Conservation (phyloP, 2,113 vertebrate genomes). For the Varanus komodoensis region DNA sequence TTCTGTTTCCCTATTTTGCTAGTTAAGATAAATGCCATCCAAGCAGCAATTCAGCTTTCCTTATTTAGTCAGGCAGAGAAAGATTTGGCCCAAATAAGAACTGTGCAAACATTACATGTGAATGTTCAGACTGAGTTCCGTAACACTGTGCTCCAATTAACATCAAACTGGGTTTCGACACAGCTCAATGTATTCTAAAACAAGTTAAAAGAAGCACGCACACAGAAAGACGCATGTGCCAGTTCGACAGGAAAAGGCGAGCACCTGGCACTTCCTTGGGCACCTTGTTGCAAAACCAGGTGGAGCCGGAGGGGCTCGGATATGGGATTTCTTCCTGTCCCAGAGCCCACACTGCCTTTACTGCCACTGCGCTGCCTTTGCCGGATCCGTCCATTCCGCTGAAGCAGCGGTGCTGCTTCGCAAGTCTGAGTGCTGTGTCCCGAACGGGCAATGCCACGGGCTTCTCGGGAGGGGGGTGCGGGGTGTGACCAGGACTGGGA, state of each 20-base stretch:
- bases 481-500: background rate
- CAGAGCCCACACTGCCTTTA: background rate
- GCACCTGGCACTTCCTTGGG: no score
- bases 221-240: background rate
- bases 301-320: background rate
- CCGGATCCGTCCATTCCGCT: background rate
- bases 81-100: background rate
- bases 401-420: background rate
- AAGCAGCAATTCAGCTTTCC: background rate
- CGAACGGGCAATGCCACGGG: background rate
- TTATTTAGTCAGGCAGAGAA: slow-evolving; percentile 11
- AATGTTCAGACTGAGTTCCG: background rate
- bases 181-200: background rate
- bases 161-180: background rate
- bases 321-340: background rate
- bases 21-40: background rate
- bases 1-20: background rate
- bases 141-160: background rate
- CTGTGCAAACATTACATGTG: background rate
- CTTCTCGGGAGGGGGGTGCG: background rate
- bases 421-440: background rate
- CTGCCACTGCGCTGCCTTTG: background rate
- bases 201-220: no score
- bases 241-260: no score
- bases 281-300: background rate